Conservation (phyloP, 2,888 invertebrate species). For the Diloba caeruleocephala region DNA sequence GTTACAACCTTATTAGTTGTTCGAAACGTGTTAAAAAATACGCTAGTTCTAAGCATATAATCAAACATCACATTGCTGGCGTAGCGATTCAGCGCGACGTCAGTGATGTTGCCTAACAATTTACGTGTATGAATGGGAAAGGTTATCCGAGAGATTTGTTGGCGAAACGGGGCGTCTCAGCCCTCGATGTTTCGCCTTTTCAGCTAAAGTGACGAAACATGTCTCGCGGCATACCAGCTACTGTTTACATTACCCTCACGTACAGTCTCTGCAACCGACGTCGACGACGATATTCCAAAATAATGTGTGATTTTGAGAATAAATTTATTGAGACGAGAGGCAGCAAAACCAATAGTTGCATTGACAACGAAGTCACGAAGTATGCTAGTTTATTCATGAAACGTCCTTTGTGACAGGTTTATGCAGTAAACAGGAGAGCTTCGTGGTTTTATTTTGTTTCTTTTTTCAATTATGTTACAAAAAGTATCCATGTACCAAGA, state of each 20-base stretch:
- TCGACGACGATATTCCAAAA: constrained; percentile 66
- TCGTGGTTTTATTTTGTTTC: constrained; percentile 11
- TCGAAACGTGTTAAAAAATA: constrained; percentile 12
- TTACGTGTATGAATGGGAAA: constrained; percentile 63
- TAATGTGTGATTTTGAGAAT: constrained; percentile 72
- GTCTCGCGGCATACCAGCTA: constrained; percentile 66
- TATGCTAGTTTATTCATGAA: constrained; percentile 42
- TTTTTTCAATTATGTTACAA: constrained; percentile 2
- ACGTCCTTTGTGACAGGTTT: constrained; percentile 25
- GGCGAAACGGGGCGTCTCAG: constrained; percentile 62
- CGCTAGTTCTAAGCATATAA: constrained; percentile 25
- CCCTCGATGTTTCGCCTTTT: constrained; percentile 68
- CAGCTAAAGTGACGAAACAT: constrained; percentile 83
- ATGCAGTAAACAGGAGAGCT: constrained; percentile 10
- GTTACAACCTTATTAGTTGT: no score
- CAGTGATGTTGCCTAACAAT: constrained; percentile 60
- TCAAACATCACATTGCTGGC: constrained; percentile 45
- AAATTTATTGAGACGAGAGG: constrained; percentile 63
- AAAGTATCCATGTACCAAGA: constrained; percentile 6
- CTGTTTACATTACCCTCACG: constrained; percentile 80
- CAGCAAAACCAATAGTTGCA: constrained; percentile 62
- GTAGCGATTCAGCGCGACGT: constrained; percentile 46
- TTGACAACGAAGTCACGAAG: constrained; percentile 39
- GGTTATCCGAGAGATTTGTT: constrained; percentile 69
- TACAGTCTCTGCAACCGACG: constrained; percentile 50